Base-by-base conservation (phyloP, 2,113 vertebrate genomes). In the Bambusicola thoracicus region DNA sequence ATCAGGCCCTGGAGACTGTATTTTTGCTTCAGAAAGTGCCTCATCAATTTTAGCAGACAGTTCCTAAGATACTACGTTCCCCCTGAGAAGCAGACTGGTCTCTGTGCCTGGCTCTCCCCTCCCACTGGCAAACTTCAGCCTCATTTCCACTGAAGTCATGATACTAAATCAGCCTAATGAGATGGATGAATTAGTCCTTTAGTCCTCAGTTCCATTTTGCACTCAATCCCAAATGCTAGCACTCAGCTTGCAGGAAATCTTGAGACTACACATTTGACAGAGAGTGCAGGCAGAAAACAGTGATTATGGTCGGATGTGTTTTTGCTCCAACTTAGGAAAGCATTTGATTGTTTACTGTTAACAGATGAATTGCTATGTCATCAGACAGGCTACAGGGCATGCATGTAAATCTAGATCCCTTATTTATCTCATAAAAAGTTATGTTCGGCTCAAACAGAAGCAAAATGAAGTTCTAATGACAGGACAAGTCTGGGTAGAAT, bases 11-110 rank as follows among this genome's bases (percentile, higher is more conserved):
- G 68, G 70, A 77, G 56, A 7, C n/a, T 32, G 10, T 67, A n/a
- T 21, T 91, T 82, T 83, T 85, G 46, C 74, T 89, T 87, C 75
- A 40, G n/a, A 83, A 89, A 85, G 44, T 32, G 38, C 80, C 69
- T 55, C 7, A 9, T 34, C 6, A 44, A 34, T 81, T 93, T 48
- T 48, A 21, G 75, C 8, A 70, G 25, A 27, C 44, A 30, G 56
- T 80, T 82, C 63, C 62, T 76, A 30, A 56, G 53, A 56, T 19
- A 36, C 51, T 75, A 1, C 14, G 6, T 38, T 91, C 29, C 38
- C 81, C 68, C 34, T 56, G 30, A 94, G 69, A 4, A 2, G 40
- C 38, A 89, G 27, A 46, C 36, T 49, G 44, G 30, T 29, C 51
- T 44, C 55, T 44, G 46, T 83, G 63, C 15, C 46, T 24, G 32